Evolutionary conservation across 2,797 vertebrate genomes (phyloP).

Genomic region (Pseudomugil tenellus): DNA sequence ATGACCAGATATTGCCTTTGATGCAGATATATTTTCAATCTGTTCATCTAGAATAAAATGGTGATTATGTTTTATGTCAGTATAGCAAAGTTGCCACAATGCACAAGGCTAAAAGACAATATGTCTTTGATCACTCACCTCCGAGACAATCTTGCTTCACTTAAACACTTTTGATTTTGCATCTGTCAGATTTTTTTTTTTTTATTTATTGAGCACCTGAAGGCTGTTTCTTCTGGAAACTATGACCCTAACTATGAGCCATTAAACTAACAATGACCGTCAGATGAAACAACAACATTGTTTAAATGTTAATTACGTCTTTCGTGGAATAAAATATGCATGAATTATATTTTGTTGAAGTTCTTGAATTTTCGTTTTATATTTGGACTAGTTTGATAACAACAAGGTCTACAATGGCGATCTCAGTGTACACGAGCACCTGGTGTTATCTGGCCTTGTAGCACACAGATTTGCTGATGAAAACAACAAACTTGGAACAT

Average conservation of each 20-base stretch:
- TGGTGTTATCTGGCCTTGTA: slow-evolving; percentile 7
- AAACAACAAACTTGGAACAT: slow-evolving; percentile 16
- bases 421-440: neutral
- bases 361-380: neutral
- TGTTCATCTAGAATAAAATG: neutral
- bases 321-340: neutral
- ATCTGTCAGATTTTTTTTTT: neutral
- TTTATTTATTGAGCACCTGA: neutral
- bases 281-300: neutral
- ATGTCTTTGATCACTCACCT: too few relatives aligned
- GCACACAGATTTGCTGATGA: neutral
- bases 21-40: neutral
- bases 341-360: too few relatives aligned
- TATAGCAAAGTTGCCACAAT: neutral
- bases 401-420: neutral
- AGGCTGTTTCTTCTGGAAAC: neutral
- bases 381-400: neutral
- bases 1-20: neutral
- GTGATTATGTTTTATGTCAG: neutral
- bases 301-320: neutral
- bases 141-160: too few relatives aligned
- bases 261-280: neutral
- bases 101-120: too few relatives aligned
- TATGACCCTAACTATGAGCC: too few relatives aligned
- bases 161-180: too few relatives aligned